phyloP scores from a whole-genome alignment of 92 coral and sea anemone species.

The Hydrozoanthus gracilis region DNA sequence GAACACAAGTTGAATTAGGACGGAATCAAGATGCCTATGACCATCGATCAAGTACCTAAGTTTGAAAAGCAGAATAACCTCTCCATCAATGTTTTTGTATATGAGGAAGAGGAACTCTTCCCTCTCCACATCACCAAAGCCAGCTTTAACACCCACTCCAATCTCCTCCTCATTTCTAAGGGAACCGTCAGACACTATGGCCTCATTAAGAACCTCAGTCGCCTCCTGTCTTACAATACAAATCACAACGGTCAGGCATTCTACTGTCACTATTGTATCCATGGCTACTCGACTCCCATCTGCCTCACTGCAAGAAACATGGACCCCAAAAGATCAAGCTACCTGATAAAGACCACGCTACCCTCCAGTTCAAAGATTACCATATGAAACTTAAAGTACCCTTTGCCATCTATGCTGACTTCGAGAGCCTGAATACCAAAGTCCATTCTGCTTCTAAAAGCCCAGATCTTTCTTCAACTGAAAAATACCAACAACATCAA shows the following conservation, averaged over 20 bases:
- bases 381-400: background rate
- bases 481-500: constrained; percentile 4
- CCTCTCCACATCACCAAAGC: too few relatives aligned
- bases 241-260: background rate
- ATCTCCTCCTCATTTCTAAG: background rate
- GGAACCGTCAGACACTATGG: background rate
- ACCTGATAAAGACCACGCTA: constrained; percentile 13
- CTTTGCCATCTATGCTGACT: too few relatives aligned
- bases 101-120: too few relatives aligned
- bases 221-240: background rate
- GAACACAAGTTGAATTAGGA: background rate
- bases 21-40: too few relatives aligned
- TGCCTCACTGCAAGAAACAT: background rate
- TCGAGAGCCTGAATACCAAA: background rate
- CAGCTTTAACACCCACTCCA: background rate
- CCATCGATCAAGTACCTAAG: too few relatives aligned
- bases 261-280: background rate
- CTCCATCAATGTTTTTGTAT: too few relatives aligned
- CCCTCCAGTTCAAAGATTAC: constrained; percentile 32
- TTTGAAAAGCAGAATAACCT: too few relatives aligned
- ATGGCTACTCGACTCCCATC: background rate
- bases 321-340: constrained; percentile 36
- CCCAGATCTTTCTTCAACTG: constrained; percentile 5
- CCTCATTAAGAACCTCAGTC: too few relatives aligned
- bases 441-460: background rate